phyloP scores from a whole-genome alignment of 2,113 vertebrate genomes.

The Anolis sagrei region DNA sequence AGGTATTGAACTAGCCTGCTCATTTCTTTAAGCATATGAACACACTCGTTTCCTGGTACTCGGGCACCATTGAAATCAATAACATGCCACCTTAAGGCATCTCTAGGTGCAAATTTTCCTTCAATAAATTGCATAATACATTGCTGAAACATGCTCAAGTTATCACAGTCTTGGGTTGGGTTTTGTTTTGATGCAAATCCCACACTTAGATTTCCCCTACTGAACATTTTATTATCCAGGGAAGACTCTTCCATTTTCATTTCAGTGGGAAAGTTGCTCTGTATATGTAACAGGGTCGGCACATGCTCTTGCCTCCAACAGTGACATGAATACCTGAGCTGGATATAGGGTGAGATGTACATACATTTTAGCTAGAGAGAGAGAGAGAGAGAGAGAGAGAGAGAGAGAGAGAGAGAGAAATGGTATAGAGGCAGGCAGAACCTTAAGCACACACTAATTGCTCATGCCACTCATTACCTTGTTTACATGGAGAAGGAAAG shows the following conservation, averaged over 20 bases:
- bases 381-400: too few species aligned
- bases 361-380: too few species aligned
- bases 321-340: background rate
- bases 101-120: background rate
- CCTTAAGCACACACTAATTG: background rate
- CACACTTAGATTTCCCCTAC: background rate
- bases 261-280: background rate
- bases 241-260: background rate
- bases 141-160: background rate
- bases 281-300: background rate
- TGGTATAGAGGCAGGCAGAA: background rate
- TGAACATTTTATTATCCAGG: background rate
- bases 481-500: background rate
- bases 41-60: background rate
- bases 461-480: background rate
- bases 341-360: background rate
- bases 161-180: background rate
- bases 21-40: conserved; percentile 2
- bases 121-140: background rate
- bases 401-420: too few species aligned
- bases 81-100: background rate
- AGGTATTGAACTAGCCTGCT: background rate
- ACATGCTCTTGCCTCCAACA: background rate
- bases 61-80: background rate
- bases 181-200: background rate